Percentiles rank a stretch among this genome's conserved stretches.
phyloP scores from a whole-genome alignment of 1,140 invertebrate genomes.

The Calephelis nemesis region DNA sequence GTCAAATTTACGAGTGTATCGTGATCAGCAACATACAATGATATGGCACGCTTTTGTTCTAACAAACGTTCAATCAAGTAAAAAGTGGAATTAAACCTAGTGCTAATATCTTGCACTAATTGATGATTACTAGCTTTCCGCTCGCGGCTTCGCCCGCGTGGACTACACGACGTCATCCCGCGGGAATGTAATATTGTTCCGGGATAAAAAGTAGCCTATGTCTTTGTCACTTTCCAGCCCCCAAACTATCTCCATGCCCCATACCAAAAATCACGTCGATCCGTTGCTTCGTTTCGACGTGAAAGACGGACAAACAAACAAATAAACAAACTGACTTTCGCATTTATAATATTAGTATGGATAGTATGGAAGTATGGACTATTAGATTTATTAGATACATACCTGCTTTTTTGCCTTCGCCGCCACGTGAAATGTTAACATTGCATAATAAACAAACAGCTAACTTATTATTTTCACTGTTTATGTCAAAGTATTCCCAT shows the following conservation, averaged over 20 bases:
- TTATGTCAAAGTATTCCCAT: conserved; percentile 26
- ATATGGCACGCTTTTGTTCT: conserved; percentile 45
- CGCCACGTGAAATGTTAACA: conserved; percentile 21
- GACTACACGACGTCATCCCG: too few species aligned
- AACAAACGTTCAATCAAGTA: conserved; percentile 42
- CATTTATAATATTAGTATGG: too few species aligned
- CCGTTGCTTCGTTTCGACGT: too few species aligned
- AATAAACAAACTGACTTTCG: too few species aligned
- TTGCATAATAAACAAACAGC: conserved; percentile 23
- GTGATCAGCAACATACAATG: conserved; percentile 41
- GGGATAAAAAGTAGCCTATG: background rate
- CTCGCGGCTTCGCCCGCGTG: too few species aligned
- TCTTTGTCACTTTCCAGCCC: too few species aligned
- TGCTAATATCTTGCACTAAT: conserved; percentile 40
- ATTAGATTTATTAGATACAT: conserved; percentile 8
- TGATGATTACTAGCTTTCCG: background rate
- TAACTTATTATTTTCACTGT: conserved; percentile 25
- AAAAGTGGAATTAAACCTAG: conserved; percentile 46
- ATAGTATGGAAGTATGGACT: background rate
- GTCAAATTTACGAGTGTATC: conserved; percentile 23
- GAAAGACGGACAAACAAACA: too few species aligned
- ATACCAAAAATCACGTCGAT: too few species aligned
- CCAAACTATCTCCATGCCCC: too few species aligned
- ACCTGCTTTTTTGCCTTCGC: conserved; percentile 19
- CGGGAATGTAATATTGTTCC: too few species aligned